These are phyloP conservation scores for Anguilla marmorata DNA, from an alignment of 2,797 vertebrate species.

Conservation along the genomic window DNA sequence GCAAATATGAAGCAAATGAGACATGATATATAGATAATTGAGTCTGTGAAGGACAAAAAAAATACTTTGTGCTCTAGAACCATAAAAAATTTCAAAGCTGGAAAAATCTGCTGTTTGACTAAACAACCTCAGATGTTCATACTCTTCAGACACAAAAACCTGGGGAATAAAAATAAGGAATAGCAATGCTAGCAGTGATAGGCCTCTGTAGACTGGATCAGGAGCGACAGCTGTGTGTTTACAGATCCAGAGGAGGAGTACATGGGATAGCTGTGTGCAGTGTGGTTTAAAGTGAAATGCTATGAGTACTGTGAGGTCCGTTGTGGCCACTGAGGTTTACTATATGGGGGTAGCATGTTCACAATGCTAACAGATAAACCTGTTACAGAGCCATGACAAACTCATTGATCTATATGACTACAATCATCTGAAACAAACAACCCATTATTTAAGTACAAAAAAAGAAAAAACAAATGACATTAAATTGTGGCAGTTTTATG, in stretches of 20 bases:
- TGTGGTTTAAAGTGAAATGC: not conserved
- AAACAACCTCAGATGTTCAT: not conserved
- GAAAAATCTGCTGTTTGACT: not conserved
- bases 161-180: not conserved
- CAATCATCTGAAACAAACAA: not conserved
- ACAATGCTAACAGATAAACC: not conserved
- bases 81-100: not conserved
- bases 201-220: not conserved
- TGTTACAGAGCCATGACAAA: not conserved
- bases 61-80: not conserved
- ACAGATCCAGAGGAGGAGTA: not conserved
- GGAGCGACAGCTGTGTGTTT: not conserved
- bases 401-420: not conserved
- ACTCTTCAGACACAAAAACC: not conserved
- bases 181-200: not conserved
- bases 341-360: not conserved
- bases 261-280: not conserved
- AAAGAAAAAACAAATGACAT: not conserved
- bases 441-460: not conserved
- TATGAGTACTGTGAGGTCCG: not conserved
- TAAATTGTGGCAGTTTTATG: not conserved
- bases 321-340: not conserved
- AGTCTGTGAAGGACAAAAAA: not conserved
- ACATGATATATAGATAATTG: not conserved
- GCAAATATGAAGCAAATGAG: not conserved